Conservation (phyloP, 2,888 invertebrate genomes). For the Pristionchus arcanus region DNA sequence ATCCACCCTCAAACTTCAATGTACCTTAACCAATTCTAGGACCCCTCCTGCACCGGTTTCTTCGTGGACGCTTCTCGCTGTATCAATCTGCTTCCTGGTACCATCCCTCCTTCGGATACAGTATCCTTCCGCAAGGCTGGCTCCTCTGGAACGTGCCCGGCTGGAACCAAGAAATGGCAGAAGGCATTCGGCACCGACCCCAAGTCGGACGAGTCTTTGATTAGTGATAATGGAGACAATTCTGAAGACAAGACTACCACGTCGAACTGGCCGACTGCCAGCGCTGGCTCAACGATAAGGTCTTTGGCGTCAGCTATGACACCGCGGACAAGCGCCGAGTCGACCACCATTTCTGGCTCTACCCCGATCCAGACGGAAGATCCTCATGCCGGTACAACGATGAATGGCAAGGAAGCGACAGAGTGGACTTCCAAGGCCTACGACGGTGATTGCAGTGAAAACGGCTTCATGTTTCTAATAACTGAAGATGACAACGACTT, state of each 20-base stretch:
- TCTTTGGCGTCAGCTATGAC: too few relatives aligned
- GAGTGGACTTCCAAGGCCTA: too few relatives aligned
- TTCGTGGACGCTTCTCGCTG: background rate
- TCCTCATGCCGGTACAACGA: too few relatives aligned
- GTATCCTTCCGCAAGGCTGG: background rate
- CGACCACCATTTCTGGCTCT: too few relatives aligned
- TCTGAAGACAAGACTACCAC: background rate
- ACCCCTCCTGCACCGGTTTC: background rate
- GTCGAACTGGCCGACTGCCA: background rate
- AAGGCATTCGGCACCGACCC: background rate
- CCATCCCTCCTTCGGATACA: too few relatives aligned
- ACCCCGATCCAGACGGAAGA: too few relatives aligned
- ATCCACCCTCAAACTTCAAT: too few relatives aligned
- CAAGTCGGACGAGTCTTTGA: background rate
- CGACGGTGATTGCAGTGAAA: too few relatives aligned
- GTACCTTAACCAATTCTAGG: background rate
- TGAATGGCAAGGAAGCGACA: too few relatives aligned
- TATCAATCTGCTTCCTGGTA: background rate
- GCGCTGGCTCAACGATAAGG: background rate
- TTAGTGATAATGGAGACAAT: background rate
- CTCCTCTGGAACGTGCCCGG: background rate
- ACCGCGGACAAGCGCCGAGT: too few relatives aligned
- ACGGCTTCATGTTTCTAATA: too few relatives aligned
- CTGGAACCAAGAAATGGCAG: background rate
- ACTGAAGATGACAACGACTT: too few relatives aligned